These are phyloP conservation scores for Gymnobelideus leadbeateri DNA, from an alignment of 2,113 vertebrate genomes.

Conservation along the genomic window DNA sequence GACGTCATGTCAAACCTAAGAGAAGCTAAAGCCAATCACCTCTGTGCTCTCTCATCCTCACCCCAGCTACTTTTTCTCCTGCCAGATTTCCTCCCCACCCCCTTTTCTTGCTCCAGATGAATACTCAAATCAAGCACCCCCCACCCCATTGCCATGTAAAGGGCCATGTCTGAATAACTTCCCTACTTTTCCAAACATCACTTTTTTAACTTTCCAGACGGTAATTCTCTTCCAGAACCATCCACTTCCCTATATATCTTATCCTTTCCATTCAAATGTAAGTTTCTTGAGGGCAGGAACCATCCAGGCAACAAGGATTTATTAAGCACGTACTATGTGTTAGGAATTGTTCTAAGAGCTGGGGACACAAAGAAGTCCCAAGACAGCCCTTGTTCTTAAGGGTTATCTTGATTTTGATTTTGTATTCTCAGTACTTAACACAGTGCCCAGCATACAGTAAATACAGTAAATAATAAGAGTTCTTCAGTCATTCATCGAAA, in stretches of 20 bases:
- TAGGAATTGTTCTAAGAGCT: too few relatives aligned
- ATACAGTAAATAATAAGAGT: not conserved
- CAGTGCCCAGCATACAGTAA: not conserved
- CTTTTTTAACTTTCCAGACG: not conserved
- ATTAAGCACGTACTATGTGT: not conserved
- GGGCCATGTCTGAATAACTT: not conserved
- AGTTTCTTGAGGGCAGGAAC: not conserved
- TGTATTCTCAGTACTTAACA: not conserved
- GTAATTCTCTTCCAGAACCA: not conserved
- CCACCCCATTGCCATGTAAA: not conserved
- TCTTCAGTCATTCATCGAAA: not conserved
- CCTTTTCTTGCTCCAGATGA: not conserved
- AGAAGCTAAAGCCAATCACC: not conserved
- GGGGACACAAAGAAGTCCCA: not conserved
- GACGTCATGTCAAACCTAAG: not conserved
- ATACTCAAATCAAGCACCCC: not conserved
- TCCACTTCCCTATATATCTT: not conserved
- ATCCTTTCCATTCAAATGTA: not conserved
- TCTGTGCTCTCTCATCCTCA: not conserved
- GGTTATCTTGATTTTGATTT: not conserved
- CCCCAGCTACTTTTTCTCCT: not conserved
- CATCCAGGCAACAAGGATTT: not conserved
- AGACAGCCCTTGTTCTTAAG: not conserved
- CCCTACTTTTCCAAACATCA: not conserved
- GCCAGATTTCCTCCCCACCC: not conserved